Base-by-base conservation (phyloP, 35 echinoderm and acorn worm species). In the Amphiura filiformis region DNA sequence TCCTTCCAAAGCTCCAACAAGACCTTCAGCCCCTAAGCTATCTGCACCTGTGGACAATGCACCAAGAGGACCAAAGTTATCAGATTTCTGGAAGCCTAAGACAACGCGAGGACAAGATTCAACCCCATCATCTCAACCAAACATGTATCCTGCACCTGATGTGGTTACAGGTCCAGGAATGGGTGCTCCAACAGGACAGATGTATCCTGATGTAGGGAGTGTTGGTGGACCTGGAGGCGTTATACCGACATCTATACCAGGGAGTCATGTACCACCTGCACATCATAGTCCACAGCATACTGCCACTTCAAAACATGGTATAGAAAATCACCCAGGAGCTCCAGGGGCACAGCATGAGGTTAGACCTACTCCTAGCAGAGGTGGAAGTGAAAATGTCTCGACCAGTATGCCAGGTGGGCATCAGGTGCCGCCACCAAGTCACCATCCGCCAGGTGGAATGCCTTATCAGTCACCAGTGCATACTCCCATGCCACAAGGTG, bases 11-110 rank as follows among this genome's bases (percentile, higher is more conserved):
- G 94, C 87, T 38, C 94, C 86, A 26, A 57, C 86, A 44, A 89
- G 89, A 80, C 94, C 94, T 35, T 41, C 86, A 34, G 89, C 93
- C 26, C 76, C 87, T 31, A 96, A 92, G 76, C 94, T 90, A 81
- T 56, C 82, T n/a, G 32, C 82, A 36, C 37, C 94, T 31, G 77
- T 39, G 28, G 57, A 78, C 36, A 36, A 86, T n/a, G 82, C 57
- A 47, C 95, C 95, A 31, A 37, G 76, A 35, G 95, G 95, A 33
- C 95, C 95, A 0, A 93, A 86, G 70, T 57, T 97, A 35, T 97
- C 95, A 64, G 95, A 97, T 37, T 97, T 91, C 44, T 97, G 95
- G 95, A 84, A 97, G 75, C 95, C 95, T 22, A 97, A 97, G 81
- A 40, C 88, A 88, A 39, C 38, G 35, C 44, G 64, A n/a, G 79